Conservation (phyloP, 2,113 vertebrate species). For the Erythrocebus patas region DNA sequence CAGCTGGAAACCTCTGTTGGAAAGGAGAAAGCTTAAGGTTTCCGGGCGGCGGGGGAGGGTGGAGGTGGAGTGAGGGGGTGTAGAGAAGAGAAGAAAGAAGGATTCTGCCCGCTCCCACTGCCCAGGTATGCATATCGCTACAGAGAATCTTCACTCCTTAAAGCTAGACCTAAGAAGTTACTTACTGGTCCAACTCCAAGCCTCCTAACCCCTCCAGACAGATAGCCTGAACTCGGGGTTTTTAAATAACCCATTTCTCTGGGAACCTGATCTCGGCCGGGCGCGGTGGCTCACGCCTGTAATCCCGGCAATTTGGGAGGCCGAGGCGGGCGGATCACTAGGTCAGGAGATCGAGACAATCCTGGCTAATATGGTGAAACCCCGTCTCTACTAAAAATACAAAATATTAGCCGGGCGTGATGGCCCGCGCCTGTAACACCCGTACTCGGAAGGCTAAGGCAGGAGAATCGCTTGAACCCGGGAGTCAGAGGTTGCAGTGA, state of each 20-base stretch:
- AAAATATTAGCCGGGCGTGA: no score
- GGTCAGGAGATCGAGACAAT: no score
- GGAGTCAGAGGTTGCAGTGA: no score
- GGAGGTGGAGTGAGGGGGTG: background rate
- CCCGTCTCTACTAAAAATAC: no score
- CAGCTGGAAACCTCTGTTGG: constrained; percentile 61
- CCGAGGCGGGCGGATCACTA: no score
- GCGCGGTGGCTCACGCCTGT: no score
- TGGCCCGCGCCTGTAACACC: no score
- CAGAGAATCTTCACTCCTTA: background rate
- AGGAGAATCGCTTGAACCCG: no score
- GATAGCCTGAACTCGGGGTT: background rate
- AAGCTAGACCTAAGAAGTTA: constrained; percentile 21
- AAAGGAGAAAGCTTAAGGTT: background rate
- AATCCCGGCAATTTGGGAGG: no score
- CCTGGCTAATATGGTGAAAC: no score
- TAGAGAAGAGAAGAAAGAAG: background rate
- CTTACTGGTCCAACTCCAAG: background rate
- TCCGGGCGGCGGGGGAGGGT: background rate
- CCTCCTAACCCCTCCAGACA: background rate
- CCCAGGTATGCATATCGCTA: background rate
- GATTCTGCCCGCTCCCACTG: background rate
- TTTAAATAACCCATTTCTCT: background rate
- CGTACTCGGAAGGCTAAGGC: no score
- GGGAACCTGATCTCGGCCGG: background rate